Base-by-base conservation (phyloP, 2,113 vertebrate species). In the Syngnathus floridae region DNA sequence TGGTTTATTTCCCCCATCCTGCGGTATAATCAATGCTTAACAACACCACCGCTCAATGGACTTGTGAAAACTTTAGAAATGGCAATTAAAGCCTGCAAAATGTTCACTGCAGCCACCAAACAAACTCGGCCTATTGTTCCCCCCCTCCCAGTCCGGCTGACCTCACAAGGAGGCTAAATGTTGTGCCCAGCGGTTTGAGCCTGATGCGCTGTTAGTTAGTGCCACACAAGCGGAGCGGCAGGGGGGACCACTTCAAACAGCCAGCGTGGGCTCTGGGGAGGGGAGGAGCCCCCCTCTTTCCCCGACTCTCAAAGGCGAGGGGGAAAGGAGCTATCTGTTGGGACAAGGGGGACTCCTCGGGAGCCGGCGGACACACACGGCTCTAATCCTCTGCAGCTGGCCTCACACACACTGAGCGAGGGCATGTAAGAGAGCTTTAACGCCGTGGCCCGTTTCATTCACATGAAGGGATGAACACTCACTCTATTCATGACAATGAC, bases 371-470 rank as follows among this genome's bases (percentile, higher is more conserved):
- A 82, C 79, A 77, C 76, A 87, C 87, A 81, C 75, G 69, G 87
- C 76, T 90, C 84, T 92, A 94, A 93, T 92, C 88, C 89, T 86
- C 85, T 79, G 82, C 90, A 93, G 90, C 90, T 92, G 90, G 85
- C 60, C 87, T 71, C 48, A 69, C 66, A 75, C 75, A 84, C 78
- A 86, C 72, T 80, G 80, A 81, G 72, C 68, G 22, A 61, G 78
- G 79, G 74, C 82, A 77, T 73, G 83, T 86, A 84, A 79, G 80
- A 77, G 78, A 88, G 80, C 60, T 86, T 88, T 85, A 82, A 85
- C 84, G 37, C 73, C 58, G 49, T 54, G 38, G 77, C 69, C 73
- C 9, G 43, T 72, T 82, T 79, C 77, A 87, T 86, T 86, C 85
- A 85, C 79, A 86, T 82, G 84, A 83, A 78, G 80, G 78, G 82